Base-by-base conservation (phyloP, 1,140 invertebrate species). In the Cyrtorhinus lividipennis region DNA sequence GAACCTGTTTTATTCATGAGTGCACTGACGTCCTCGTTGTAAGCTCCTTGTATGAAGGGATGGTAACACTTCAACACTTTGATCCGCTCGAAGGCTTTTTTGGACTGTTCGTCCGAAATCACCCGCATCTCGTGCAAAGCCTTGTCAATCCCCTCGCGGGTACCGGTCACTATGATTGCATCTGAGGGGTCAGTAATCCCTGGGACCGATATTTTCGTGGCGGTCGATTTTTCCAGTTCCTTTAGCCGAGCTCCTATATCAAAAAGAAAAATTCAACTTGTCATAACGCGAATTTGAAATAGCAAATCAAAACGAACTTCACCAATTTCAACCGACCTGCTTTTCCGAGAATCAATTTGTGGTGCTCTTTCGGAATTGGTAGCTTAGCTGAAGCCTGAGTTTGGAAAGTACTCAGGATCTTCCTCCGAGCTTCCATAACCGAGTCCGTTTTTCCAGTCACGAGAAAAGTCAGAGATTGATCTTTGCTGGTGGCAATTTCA, bases 401-500 rank as follows among this genome's bases (percentile, higher is more conserved):
- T 77, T 96, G 92, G 71, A 97, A 92, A 70, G 87, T 85, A 65
- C 84, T 83, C 57, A 95, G 77, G 70, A 97, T 92, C 71, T 86
- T 83, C 58, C 90, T 81, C 67, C 88, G 83, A 10, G 94, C 94
- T 74, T 92, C 88, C 67, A 89, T 76, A 23, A 97, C 88, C 70
- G 86, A 84, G 71, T 88, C 86, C 72, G 85, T 82, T 79, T 90
- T 95, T 62, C 96, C 96, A 72, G 87, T 92, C 24, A 99, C 87
- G 56, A 98, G 79, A 73, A 99, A 97, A 57, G 94, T 97, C 56
- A 99, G 79, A 64, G 90, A 94, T 70, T 94, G 89, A 77, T 99
- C 95, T 73, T 92, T 95, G 60, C 90, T 88, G 30, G 88, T 86
- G 65, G 88, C 93, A 71, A 98, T 93, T 76, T 99, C 95, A 75